A percentile compares a stretch with the other conserved stretches of the same genome.
phyloP scores from a whole-genome alignment of 1,140 invertebrate species.

The Drosophila lowei region DNA sequence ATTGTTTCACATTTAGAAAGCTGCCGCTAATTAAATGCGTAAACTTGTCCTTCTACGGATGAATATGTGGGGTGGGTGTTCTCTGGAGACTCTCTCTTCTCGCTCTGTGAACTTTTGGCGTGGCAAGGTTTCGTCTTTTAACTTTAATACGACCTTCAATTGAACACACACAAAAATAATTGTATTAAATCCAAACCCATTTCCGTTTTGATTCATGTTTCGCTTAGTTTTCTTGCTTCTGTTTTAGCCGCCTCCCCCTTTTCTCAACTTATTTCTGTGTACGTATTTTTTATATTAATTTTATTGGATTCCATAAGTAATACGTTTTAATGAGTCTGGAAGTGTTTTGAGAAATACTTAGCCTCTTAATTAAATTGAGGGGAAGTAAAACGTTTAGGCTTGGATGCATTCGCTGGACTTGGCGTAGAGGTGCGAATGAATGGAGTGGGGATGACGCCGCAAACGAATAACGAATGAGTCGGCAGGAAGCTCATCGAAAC shows the following conservation, averaged over 20 bases:
- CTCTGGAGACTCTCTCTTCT: constrained; percentile 16
- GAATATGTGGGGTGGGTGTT: not conserved
- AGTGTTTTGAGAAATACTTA: constrained; percentile 39
- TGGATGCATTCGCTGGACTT: too few relatives aligned
- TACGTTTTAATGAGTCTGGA: constrained; percentile 38
- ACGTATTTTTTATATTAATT: constrained; percentile 8
- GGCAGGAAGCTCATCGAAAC: constrained; percentile 38
- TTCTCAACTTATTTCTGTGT: constrained; percentile 28
- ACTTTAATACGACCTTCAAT: constrained; percentile 60
- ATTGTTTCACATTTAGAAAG: constrained; percentile 46
- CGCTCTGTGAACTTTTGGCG: constrained; percentile 1
- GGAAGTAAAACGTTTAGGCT: constrained; percentile 2
- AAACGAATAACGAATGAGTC: constrained; percentile 38
- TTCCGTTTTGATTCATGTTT: constrained; percentile 67
- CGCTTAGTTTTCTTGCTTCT: constrained; percentile 36
- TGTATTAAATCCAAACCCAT: constrained; percentile 58
- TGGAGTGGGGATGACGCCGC: constrained; percentile 24
- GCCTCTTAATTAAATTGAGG: constrained; percentile 39
- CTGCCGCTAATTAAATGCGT: constrained; percentile 46
- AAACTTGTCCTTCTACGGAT: constrained; percentile 36
- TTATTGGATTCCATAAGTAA: constrained; percentile 31
- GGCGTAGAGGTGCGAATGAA: not conserved
- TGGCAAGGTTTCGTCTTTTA: constrained; percentile 20
- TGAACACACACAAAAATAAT: constrained; percentile 53
- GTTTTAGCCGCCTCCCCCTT: constrained; percentile 4